Conservation (phyloP, 2,113 vertebrate genomes). For the Sterrhoptilus dennistouni region DNA sequence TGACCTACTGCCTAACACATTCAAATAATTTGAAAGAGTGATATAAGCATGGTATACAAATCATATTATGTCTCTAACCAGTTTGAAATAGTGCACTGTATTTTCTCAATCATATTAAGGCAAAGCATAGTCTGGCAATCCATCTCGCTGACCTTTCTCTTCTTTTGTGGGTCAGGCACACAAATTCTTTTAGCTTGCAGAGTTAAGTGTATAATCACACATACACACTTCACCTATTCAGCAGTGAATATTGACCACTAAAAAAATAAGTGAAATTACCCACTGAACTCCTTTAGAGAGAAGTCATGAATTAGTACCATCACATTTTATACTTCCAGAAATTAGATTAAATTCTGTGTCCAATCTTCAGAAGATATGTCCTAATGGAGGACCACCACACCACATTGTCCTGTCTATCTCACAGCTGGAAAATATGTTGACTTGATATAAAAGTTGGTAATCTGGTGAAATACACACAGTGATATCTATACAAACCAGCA, state of each 20-base stretch:
- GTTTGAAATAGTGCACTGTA: background rate
- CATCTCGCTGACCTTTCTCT: background rate
- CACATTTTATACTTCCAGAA: background rate
- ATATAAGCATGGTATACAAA: slow-evolving; percentile 16
- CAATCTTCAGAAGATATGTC: background rate
- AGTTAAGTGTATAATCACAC: background rate
- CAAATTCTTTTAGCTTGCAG: background rate
- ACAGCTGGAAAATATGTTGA: background rate
- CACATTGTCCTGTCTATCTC: background rate
- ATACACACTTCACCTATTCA: background rate
- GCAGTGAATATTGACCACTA: background rate
- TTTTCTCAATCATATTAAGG: slow-evolving; percentile 38
- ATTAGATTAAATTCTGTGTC: background rate
- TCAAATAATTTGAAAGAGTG: slow-evolving; percentile 21
- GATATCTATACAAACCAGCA: slow-evolving; percentile 43
- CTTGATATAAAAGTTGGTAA: background rate
- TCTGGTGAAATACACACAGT: slow-evolving; percentile 9
- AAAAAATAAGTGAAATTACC: background rate
- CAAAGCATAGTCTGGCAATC: background rate
- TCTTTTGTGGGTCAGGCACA: background rate
- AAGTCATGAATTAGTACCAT: background rate
- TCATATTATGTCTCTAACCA: slow-evolving; percentile 3
- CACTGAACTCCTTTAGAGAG: background rate
- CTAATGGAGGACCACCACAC: background rate
- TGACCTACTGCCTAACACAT: slow-evolving; percentile 25